A percentile compares a stretch with the other conserved stretches of the same genome.
These are phyloP conservation scores for Ariopsis seemanni DNA, from an alignment of 2,113 vertebrate species.

Conservation along the genomic window DNA sequence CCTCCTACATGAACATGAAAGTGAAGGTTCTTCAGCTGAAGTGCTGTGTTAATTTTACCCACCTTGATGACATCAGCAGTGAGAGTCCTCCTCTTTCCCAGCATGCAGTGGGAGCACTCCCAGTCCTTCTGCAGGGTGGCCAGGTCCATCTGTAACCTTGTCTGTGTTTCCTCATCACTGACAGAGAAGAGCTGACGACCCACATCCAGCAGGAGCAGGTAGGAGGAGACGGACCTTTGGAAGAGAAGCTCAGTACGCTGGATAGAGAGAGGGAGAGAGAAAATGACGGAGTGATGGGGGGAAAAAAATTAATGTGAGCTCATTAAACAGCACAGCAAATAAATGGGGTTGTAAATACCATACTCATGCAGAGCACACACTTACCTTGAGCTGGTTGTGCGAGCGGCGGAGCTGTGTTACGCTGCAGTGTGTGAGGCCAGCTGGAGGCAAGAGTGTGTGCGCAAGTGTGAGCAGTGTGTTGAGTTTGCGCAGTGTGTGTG, in stretches of 20 bases:
- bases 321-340: background rate
- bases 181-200: conserved; percentile 77
- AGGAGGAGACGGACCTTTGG: conserved; percentile 76
- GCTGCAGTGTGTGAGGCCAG: conserved; percentile 70
- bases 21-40: background rate
- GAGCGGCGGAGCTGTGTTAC: conserved; percentile 72
- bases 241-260: conserved; percentile 80
- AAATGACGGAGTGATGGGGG: background rate
- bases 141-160: conserved; percentile 72
- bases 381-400: conserved; percentile 78
- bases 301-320: background rate
- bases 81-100: conserved; percentile 68
- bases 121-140: conserved; percentile 77
- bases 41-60: background rate
- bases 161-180: conserved; percentile 64
- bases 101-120: conserved; percentile 70
- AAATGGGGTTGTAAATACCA: background rate
- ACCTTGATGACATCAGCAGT: conserved; percentile 72
- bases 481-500: conserved; percentile 71
- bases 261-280: background rate
- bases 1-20: background rate
- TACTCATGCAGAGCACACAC: background rate
- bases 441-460: conserved; percentile 66
- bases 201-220: conserved; percentile 72
- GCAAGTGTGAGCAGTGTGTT: conserved; percentile 72